phyloP scores from a whole-genome alignment of 2,113 vertebrate genomes.

The Cottus gobio region DNA sequence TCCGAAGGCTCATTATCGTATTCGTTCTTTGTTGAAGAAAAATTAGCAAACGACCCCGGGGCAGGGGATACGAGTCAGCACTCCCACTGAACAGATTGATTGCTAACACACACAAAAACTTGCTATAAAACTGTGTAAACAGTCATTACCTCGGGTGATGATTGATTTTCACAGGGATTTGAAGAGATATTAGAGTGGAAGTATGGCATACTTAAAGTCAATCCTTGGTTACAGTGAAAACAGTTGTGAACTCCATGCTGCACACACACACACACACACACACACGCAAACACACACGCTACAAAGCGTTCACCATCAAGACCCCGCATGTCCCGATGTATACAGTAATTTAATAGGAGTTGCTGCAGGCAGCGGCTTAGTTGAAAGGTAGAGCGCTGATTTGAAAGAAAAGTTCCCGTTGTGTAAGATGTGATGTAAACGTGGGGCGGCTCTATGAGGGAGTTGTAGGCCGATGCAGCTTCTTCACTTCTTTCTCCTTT shows the following conservation, averaged over 20 bases:
- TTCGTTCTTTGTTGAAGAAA: slow-evolving; percentile 34
- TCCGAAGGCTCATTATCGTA: slow-evolving; percentile 52
- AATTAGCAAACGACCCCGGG: slow-evolving; percentile 48
- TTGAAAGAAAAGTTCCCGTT: slow-evolving; percentile 38
- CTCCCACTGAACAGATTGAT: slow-evolving; percentile 59
- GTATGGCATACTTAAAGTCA: slow-evolving; percentile 63
- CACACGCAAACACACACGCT: slow-evolving; percentile 8
- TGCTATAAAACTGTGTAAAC: slow-evolving; percentile 66
- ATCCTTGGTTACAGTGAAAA: slow-evolving; percentile 65
- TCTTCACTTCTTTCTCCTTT: neutral
- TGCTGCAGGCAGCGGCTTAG: slow-evolving; percentile 55
- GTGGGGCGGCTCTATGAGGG: neutral
- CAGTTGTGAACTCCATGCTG: slow-evolving; percentile 22
- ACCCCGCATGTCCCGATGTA: slow-evolving; percentile 46
- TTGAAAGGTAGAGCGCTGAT: slow-evolving; percentile 54
- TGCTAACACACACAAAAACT: slow-evolving; percentile 23
- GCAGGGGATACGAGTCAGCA: slow-evolving; percentile 52
- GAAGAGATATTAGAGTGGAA: slow-evolving; percentile 66
- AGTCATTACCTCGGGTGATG: slow-evolving; percentile 66
- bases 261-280: slow-evolving; percentile 18
- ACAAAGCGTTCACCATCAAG: slow-evolving; percentile 53
- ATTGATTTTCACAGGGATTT: slow-evolving; percentile 70
- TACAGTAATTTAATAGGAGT: slow-evolving; percentile 54
- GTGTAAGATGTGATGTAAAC: slow-evolving; percentile 38
- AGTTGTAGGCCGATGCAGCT: neutral